Evolutionary conservation across 1,140 invertebrate genomes (phyloP), one percentile per base, ranked within the genome.

Genomic region (Sipha flava): DNA sequence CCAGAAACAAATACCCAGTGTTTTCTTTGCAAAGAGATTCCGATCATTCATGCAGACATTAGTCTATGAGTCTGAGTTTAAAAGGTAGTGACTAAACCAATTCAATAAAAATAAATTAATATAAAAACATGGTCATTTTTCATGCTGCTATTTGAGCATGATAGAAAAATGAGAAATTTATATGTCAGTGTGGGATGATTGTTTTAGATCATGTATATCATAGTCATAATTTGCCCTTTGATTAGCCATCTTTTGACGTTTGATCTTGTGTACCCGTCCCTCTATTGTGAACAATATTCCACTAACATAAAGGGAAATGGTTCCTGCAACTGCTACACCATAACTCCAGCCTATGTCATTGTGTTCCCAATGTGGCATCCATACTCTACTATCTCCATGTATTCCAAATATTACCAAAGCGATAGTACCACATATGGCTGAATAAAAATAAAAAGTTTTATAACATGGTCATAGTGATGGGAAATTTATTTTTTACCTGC

Each of bases 301-400:
- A 62, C 59, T 52, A 23, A 81, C 31, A 47, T 82, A 83, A 37
- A 79, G 37, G 37, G 62, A 37, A 34, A 81, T 79, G n/a, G 77
- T 79, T 57, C 94, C 94, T 21, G 96, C 86, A 12, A 93, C 92
- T 47, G 90, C 95, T 23, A 98, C 86, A 6, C 93, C 96, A 87
- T 91, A 98, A 1, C 95, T 95, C 95, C 95, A 98, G 3, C 95
- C 92, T n/a, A 98, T 89, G 84, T 95, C 92, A 86, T 98, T 98
- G 83, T 96, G 94, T 83, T 98, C 94, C 90, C 95, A 97, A 83
- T 96, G 91, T 0, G 96, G 96, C 93, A 98, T 96, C 96, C 96
- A 98, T 83, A 95, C 93, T 31, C 96, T 87, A 2, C 94, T 91
- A 86, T 98, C 95, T 14, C 95, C 96, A 83, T 91, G 88, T 1